These are phyloP conservation scores for Nerophis ophidion DNA, from an alignment of 2,113 vertebrate species.

Conservation along the genomic window DNA sequence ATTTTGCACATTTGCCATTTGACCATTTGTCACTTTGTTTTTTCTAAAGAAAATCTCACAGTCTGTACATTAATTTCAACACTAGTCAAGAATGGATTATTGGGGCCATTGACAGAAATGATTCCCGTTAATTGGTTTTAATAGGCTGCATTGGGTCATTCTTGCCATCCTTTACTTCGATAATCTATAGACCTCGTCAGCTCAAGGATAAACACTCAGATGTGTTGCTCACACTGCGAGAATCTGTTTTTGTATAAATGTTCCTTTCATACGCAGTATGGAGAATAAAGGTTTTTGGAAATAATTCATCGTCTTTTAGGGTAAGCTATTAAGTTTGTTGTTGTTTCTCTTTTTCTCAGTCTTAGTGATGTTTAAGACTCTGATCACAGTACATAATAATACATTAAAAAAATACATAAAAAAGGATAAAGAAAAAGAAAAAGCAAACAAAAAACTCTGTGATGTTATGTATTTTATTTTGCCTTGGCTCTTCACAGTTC, in stretches of 20 bases:
- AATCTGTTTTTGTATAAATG: conserved; percentile 81
- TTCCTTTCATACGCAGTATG: conserved; percentile 87
- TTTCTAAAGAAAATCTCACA: conserved; percentile 70
- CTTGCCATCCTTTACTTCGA: conserved; percentile 9
- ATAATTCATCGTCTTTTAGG: conserved; percentile 88
- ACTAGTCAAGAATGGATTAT: conserved; percentile 9
- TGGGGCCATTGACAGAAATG: conserved; percentile 7
- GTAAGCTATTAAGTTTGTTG: conserved; percentile 84
- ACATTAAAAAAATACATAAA: conserved; percentile 46
- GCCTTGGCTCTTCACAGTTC: conserved; percentile 91
- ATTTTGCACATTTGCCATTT: conserved; percentile 47
- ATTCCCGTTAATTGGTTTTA: conserved; percentile 19
- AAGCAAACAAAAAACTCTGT: conserved; percentile 62
- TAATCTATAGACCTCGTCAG: conserved; percentile 70
- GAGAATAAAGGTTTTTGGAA: conserved; percentile 75
- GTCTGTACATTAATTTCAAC: conserved; percentile 32
- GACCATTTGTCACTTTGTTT: conserved; percentile 52
- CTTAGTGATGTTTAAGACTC: conserved; percentile 94
- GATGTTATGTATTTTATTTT: conserved; percentile 70
- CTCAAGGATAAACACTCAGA: conserved; percentile 79
- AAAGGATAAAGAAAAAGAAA: conserved; percentile 47
- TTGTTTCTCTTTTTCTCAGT: conserved; percentile 81
- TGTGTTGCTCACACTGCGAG: conserved; percentile 84
- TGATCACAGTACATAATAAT: conserved; percentile 79
- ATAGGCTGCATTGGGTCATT: conserved; percentile 37